phyloP scores from a whole-genome alignment of 2,797 vertebrate genomes.

The Sternarchorhynchus goeldii region DNA sequence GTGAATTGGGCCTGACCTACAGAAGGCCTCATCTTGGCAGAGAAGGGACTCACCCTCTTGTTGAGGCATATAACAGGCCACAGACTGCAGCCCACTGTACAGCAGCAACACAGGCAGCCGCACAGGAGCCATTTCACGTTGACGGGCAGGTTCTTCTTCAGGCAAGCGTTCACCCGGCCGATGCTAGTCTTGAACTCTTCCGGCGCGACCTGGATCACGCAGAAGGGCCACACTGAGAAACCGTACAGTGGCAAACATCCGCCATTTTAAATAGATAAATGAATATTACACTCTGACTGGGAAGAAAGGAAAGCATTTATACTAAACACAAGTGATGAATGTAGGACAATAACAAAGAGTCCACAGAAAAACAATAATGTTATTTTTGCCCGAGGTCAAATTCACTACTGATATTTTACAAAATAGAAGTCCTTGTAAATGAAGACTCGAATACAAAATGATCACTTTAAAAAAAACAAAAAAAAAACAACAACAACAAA shows the following conservation, averaged over 20 bases:
- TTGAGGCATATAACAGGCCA: constrained; percentile 99
- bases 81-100: constrained; percentile 95
- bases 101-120: constrained; percentile 98
- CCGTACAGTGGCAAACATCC: background rate
- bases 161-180: constrained; percentile 89
- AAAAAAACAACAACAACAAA: constrained; percentile 23
- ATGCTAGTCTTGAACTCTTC: constrained; percentile 99
- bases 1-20: constrained; percentile 48
- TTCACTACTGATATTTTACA: too few species aligned
- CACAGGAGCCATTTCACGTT: constrained; percentile 98
- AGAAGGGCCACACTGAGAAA: background rate
- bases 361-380: too few species aligned
- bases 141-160: constrained; percentile 95
- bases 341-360: too few species aligned
- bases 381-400: too few species aligned
- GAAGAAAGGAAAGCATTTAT: background rate
- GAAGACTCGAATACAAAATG: background rate
- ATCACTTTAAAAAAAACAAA: constrained; percentile 32
- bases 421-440: too few species aligned
- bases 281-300: background rate
- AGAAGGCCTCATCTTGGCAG: constrained; percentile 60
- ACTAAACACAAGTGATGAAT: too few species aligned
- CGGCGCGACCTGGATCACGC: constrained; percentile 85
- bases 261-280: background rate
- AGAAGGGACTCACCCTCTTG: constrained; percentile 88